Evolutionary conservation across 1,140 invertebrate genomes (phyloP).

Genomic region (Papilio glaucus): DNA sequence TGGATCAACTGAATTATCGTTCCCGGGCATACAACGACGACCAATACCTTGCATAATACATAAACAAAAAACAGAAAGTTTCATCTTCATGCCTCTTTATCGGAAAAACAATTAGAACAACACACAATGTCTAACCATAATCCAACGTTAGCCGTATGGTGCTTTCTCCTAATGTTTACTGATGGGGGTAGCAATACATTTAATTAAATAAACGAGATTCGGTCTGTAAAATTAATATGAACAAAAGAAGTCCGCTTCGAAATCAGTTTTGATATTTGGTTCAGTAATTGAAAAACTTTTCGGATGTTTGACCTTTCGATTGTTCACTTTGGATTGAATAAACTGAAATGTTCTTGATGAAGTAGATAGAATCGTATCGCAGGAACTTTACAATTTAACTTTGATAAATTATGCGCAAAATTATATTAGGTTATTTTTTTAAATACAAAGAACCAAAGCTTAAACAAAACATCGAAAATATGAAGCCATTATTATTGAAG

Average conservation of each 20-base stretch:
- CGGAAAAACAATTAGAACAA: too few species aligned
- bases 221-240: neutral
- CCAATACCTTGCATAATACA: too few species aligned
- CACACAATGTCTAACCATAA: too few species aligned
- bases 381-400: slow-evolving; percentile 15
- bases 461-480: neutral
- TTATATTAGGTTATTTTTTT: neutral
- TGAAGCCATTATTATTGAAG: slow-evolving; percentile 7
- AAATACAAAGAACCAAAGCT: neutral
- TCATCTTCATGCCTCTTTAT: too few species aligned
- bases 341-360: slow-evolving; percentile 14
- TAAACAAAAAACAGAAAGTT: too few species aligned
- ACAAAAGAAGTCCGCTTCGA: neutral
- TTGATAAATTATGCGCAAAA: neutral
- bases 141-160: too few species aligned
- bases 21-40: too few species aligned
- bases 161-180: neutral
- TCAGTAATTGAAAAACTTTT: slow-evolving; percentile 30
- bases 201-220: neutral
- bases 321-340: slow-evolving; percentile 24
- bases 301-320: neutral
- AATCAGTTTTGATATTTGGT: neutral
- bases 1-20: too few species aligned
- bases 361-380: neutral
- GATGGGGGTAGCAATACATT: neutral